A percentile compares a stretch with the other conserved stretches of the same genome.
These are phyloP conservation scores for Coryphaenoides rupestris DNA, from an alignment of 2,113 vertebrate species.

Conservation along the genomic window DNA sequence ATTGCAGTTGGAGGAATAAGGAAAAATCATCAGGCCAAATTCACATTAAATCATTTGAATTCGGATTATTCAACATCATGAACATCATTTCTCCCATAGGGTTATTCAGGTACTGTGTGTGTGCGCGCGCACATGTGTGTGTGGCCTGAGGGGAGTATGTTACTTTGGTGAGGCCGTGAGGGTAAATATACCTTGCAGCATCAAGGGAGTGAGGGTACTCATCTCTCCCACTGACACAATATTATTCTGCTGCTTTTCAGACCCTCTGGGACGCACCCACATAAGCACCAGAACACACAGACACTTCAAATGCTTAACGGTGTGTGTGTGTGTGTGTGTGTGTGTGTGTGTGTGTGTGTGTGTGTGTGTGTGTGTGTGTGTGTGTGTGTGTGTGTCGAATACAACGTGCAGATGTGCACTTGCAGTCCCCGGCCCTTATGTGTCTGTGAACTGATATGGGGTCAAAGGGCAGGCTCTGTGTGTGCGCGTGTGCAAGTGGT, in stretches of 20 bases:
- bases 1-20: no score
- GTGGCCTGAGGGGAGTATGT: conserved; percentile 49
- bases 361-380: conserved; percentile 31
- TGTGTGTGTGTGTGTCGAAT: conserved; percentile 53
- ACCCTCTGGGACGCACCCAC: conserved; percentile 43
- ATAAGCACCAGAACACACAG: conserved; percentile 16
- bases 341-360: conserved; percentile 8
- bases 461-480: no score
- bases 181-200: conserved; percentile 63
- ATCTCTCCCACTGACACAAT: conserved; percentile 59
- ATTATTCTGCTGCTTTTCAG: conserved; percentile 66
- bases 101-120: no score
- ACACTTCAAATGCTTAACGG: no score
- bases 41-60: no score
- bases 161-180: no score
- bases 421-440: neutral
- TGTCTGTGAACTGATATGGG: neutral
- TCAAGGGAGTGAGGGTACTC: conserved; percentile 50
- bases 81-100: no score
- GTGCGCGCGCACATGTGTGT: neutral
- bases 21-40: no score
- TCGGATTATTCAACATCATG: no score
- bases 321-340: no score
- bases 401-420: neutral
- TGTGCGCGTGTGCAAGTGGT: neutral